phyloP scores from a whole-genome alignment of 1,140 invertebrate species.

The Pseudomyrmex concolor region DNA sequence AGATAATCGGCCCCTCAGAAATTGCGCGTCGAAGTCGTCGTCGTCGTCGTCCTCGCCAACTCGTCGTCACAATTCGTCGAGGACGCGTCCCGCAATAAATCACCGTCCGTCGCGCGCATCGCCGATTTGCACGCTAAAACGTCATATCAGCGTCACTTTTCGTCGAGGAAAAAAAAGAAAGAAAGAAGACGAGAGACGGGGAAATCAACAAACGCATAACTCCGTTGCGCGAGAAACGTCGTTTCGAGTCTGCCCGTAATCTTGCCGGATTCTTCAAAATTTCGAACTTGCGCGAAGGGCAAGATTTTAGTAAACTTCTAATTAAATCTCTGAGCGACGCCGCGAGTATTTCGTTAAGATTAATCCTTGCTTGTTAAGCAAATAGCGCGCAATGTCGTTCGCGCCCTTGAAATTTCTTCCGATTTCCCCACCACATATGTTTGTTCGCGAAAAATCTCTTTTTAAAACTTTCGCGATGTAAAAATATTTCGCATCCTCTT shows the following conservation, averaged over 20 bases:
- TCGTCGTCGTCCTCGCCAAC: conserved; percentile 39
- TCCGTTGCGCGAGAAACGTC: not conserved
- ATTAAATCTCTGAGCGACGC: not conserved
- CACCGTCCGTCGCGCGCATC: conserved; percentile 54
- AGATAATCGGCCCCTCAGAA: conserved; percentile 70
- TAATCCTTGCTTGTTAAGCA: too few species aligned
- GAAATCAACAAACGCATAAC: not conserved
- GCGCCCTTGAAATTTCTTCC: too few species aligned
- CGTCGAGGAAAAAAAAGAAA: not conserved
- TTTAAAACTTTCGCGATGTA: too few species aligned
- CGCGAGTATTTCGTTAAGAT: too few species aligned
- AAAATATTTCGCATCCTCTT: too few species aligned
- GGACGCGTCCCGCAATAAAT: conserved; percentile 21
- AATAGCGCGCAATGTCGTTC: too few species aligned
- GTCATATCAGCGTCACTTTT: conserved; percentile 12
- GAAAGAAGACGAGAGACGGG: not conserved
- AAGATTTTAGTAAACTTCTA: not conserved
- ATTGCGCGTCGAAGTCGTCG: conserved; percentile 55
- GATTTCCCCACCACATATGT: too few species aligned
- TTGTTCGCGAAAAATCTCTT: too few species aligned
- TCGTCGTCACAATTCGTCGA: conserved; percentile 56
- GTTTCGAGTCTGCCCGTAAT: not conserved
- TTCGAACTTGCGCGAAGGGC: not conserved
- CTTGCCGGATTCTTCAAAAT: not conserved
- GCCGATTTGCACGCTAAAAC: conserved; percentile 47